Percentiles rank a stretch among this genome's conserved stretches.
Conservation (phyloP, 2,888 invertebrate species). For the Criorhina ranunculi region DNA sequence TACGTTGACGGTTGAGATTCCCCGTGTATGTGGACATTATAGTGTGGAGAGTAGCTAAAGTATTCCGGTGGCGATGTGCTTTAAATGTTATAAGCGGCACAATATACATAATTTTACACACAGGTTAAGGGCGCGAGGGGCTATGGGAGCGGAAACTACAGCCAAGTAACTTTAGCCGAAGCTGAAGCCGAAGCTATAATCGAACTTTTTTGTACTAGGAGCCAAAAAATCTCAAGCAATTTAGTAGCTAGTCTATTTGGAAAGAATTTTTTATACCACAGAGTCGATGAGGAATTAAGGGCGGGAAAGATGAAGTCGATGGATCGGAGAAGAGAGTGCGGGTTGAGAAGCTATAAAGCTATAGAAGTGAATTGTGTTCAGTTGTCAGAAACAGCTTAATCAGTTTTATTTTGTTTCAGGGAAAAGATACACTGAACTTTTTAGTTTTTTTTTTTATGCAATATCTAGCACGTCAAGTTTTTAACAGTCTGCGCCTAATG, state of each 20-base stretch:
- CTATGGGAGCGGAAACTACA: slow-evolving; percentile 22
- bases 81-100: slow-evolving; percentile 51
- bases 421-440: no score
- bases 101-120: slow-evolving; percentile 78
- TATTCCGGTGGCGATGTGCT: slow-evolving; percentile 60
- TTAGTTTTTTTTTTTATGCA: no score
- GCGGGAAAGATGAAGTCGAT: slow-evolving; percentile 16
- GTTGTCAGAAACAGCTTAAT: slow-evolving; percentile 37
- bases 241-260: slow-evolving; percentile 81
- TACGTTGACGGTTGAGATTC: slow-evolving; percentile 22
- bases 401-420: neutral
- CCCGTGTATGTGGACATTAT: slow-evolving; percentile 4
- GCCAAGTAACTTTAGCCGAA: slow-evolving; percentile 79
- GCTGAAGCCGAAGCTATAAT: slow-evolving; percentile 81
- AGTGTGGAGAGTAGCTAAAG: slow-evolving; percentile 39
- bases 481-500: no score
- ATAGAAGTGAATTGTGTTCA: neutral
- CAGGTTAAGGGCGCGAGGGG: slow-evolving; percentile 3
- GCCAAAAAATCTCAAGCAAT: slow-evolving; percentile 82
- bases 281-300: slow-evolving; percentile 21
- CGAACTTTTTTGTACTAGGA: slow-evolving; percentile 84
- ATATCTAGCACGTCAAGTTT: no score
- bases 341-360: slow-evolving; percentile 52
- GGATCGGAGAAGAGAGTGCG: neutral
- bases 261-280: slow-evolving; percentile 63